Percentiles rank a stretch among this genome's conserved stretches.
Conservation (phyloP, 2,113 vertebrate species). For the Caretta caretta region DNA sequence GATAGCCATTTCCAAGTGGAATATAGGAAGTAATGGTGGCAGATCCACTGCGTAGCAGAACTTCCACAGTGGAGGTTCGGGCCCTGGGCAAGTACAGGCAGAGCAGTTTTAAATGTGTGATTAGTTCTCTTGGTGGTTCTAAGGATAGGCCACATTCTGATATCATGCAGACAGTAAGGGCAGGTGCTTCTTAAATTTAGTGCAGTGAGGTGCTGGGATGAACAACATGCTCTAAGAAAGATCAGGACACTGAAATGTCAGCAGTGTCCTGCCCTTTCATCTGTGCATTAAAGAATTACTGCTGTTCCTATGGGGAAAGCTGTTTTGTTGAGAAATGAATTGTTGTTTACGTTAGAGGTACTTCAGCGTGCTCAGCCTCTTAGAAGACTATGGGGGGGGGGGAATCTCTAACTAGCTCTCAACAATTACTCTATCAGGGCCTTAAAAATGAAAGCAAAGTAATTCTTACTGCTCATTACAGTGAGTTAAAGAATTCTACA, state of each 20-base stretch:
- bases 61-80: neutral
- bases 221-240: neutral
- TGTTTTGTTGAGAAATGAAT: neutral
- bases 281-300: neutral
- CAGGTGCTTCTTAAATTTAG: neutral
- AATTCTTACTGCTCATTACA: neutral
- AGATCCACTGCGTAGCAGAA: fast-evolving
- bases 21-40: neutral
- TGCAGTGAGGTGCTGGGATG: neutral
- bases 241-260: neutral
- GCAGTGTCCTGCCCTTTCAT: neutral
- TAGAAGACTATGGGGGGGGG: neutral
- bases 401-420: neutral
- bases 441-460: constrained; percentile 15
- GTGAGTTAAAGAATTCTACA: neutral
- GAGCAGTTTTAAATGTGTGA: neutral
- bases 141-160: neutral
- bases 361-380: neutral
- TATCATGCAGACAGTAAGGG: neutral
- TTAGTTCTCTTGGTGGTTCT: neutral
- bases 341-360: neutral
- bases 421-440: neutral
- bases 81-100: neutral
- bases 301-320: neutral
- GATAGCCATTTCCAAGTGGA: neutral